phyloP scores from a whole-genome alignment of 2,113 vertebrate species.

The Chloroceryle aenea region DNA sequence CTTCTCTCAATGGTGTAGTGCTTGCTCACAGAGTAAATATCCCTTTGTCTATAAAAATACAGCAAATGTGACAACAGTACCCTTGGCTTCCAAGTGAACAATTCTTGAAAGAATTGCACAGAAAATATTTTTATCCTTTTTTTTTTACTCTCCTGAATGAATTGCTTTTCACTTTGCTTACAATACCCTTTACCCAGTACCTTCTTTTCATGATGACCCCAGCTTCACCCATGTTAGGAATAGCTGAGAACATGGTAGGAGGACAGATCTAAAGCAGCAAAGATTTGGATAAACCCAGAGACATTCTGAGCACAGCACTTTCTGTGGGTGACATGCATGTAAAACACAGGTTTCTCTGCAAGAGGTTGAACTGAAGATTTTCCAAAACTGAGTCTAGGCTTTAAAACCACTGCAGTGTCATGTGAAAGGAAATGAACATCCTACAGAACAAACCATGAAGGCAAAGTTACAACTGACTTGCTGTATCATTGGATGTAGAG shows the following conservation, averaged over 20 bases:
- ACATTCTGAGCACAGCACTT: not conserved
- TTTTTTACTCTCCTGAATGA: not conserved
- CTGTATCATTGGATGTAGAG: accelerated
- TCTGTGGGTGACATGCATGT: not conserved
- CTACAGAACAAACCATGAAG: not conserved
- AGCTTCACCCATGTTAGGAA: not conserved
- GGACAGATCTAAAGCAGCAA: not conserved
- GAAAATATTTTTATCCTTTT: not conserved
- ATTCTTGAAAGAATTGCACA: not conserved
- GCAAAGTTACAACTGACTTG: not conserved
- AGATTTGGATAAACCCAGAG: not conserved
- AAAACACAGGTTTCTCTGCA: not conserved
- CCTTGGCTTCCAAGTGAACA: not conserved
- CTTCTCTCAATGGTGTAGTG: not conserved
- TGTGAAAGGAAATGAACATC: not conserved
- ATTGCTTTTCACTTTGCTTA: not conserved
- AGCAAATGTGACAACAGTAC: not conserved
- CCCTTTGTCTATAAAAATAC: not conserved
- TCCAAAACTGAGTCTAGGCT: not conserved
- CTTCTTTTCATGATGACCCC: not conserved
- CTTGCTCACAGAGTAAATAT: not conserved
- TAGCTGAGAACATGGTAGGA: not conserved
- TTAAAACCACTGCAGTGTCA: not conserved
- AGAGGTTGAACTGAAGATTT: not conserved
- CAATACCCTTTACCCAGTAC: not conserved